Base-by-base conservation (phyloP, 2,888 invertebrate genomes). In the Ommatoiulus sabulosus region DNA sequence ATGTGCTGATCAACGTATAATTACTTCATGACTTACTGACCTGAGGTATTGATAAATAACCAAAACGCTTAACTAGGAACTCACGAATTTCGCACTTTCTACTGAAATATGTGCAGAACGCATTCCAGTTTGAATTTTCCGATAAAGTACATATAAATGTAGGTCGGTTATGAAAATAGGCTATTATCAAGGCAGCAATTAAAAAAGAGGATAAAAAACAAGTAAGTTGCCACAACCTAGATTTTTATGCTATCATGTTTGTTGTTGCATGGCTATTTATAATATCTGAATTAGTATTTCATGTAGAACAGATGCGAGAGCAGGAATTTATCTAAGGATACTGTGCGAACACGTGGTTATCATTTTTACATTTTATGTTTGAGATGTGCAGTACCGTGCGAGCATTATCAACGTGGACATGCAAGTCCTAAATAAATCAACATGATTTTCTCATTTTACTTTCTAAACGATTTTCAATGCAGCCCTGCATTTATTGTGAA, bases 121-220 rank as follows among this genome's bases (percentile, higher is more conserved):
- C 6, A 63, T 63, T 63, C 0, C 63, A 17, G 20, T 63, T 63
- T n/a, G 6, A 63, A 63, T 20, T 17, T 63, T 5, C 20, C 4
- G 7, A n/a, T n/a, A 63, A 63, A 7, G n/a, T 57, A 57, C n/a
- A 5, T 17, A 17, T 57, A 17, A 57, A 57, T 15, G 15, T 63
- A 63, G 63, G 63, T 63, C 63, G 20, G 3, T 63, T 63, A n/a
- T n/a, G 63, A 63, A 63, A 63, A 63, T 63, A 7, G 63, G 63
- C 63, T 63, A 63, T 63, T 63, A 63, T 63, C 63, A 63, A 63
- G 63, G 63, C 63, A 63, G 63, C 63, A 63, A 63, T 63, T 63
- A n/a, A 63, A 63, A 20, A 63, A n/a, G 63, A 17, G 63, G 63
- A 17, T 35, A 63, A 57, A 57, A 12, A 57, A 4, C 17, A 20